These are phyloP conservation scores for Benitochromis conjunctus DNA, from an alignment of 2,113 vertebrate species.

Conservation along the genomic window DNA sequence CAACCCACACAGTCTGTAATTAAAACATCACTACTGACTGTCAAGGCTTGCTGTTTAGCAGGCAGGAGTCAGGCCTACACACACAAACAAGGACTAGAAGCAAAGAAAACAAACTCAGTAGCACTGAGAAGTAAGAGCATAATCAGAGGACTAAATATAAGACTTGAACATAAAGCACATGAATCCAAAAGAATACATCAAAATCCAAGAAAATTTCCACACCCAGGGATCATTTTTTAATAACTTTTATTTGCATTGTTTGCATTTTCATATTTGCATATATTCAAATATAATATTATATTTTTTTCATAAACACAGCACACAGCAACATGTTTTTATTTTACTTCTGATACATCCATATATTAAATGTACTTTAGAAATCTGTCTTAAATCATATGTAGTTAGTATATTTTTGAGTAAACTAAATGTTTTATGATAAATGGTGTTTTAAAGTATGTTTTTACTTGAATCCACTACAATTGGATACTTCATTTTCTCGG, in stretches of 20 bases:
- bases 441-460: accelerated
- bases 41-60: accelerated
- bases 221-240: too few species aligned
- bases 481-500: accelerated
- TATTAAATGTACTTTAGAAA: too few species aligned
- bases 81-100: accelerated
- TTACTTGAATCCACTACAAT: not conserved
- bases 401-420: too few species aligned
- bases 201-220: too few species aligned
- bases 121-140: not conserved
- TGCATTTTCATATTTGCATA: too few species aligned
- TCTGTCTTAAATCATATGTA: too few species aligned
- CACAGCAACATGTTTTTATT: accelerated
- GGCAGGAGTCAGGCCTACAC: not conserved
- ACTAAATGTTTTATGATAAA: too few species aligned
- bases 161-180: too few species aligned
- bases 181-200: too few species aligned
- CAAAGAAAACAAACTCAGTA: not conserved
- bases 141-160: too few species aligned
- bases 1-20: not conserved
- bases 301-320: too few species aligned
- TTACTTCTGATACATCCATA: accelerated
- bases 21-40: not conserved
- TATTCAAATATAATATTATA: too few species aligned
- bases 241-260: accelerated